Conservation (phyloP, 2,797 vertebrate species). For the Anomalospiza imberbis region DNA sequence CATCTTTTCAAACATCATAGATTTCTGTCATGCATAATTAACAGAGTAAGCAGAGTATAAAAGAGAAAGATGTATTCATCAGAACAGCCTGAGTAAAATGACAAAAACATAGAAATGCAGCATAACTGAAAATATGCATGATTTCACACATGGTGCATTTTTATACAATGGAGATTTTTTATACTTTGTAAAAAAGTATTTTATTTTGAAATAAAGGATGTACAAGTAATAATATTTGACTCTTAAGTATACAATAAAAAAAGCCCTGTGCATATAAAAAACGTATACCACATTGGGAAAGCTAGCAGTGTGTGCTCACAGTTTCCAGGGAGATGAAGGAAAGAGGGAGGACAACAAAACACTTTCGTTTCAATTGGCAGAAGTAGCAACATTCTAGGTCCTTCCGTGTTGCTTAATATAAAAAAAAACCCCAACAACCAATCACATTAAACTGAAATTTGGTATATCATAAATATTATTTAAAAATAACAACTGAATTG, state of each 20-base stretch:
- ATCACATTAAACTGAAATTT: neutral
- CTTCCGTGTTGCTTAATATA: constrained; percentile 28
- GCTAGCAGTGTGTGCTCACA: constrained; percentile 6
- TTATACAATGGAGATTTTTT: neutral
- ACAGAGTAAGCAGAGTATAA: neutral
- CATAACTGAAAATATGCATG: neutral
- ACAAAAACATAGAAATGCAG: neutral
- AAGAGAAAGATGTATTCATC: neutral
- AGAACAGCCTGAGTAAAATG: constrained; percentile 17
- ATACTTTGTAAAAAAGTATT: neutral
- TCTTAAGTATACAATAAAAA: neutral
- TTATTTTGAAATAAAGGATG: neutral
- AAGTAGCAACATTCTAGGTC: neutral
- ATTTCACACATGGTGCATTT: neutral
- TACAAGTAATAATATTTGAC: neutral
- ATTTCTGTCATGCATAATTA: neutral
- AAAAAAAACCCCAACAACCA: neutral
- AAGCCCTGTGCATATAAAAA: neutral
- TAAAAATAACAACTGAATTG: neutral
- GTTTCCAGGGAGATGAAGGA: constrained; percentile 58
- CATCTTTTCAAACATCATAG: neutral
- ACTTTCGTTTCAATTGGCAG: neutral
- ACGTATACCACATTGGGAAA: neutral
- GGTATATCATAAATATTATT: neutral
- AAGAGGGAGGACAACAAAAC: constrained; percentile 1